Conservation (phyloP, 2,113 vertebrate genomes). For the Tympanuchus pallidicinctus region DNA sequence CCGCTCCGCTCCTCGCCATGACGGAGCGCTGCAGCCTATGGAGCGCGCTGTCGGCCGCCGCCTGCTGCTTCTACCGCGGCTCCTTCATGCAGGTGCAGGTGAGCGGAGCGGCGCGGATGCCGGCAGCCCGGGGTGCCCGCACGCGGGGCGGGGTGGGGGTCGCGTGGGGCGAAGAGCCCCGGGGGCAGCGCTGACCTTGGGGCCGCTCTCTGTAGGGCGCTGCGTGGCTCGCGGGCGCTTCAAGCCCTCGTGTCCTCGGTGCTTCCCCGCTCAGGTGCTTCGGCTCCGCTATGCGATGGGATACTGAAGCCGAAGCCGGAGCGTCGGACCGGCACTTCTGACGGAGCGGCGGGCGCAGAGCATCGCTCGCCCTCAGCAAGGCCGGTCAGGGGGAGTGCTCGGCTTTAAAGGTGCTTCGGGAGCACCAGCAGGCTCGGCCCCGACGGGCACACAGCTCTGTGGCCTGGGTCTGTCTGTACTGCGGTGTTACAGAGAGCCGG, state of each 20-base stretch:
- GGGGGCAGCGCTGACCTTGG: not conserved
- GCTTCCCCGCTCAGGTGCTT: not conserved
- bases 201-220: not conserved
- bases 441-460: not conserved
- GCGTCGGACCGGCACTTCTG: not conserved
- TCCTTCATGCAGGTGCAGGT: constrained; percentile 99
- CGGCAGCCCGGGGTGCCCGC: not conserved
- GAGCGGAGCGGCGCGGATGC: constrained; percentile 69
- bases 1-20: constrained; percentile 75
- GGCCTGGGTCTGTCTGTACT: not conserved
- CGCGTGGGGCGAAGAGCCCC: not conserved
- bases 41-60: constrained; percentile 96
- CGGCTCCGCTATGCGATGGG: not conserved
- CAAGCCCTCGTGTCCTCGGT: not conserved
- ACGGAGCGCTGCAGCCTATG: constrained; percentile 97
- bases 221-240: not conserved
- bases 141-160: not conserved
- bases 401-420: not conserved
- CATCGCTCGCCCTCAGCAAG: not conserved
- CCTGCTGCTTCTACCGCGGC: constrained; percentile 98
- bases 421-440: not conserved
- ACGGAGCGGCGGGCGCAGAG: not conserved
- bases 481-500: not conserved
- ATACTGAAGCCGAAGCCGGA: not conserved
- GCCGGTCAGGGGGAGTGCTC: not conserved